phyloP scores from a whole-genome alignment of 2,113 vertebrate genomes.

The zebrafish (Danio rerio) region DNA sequence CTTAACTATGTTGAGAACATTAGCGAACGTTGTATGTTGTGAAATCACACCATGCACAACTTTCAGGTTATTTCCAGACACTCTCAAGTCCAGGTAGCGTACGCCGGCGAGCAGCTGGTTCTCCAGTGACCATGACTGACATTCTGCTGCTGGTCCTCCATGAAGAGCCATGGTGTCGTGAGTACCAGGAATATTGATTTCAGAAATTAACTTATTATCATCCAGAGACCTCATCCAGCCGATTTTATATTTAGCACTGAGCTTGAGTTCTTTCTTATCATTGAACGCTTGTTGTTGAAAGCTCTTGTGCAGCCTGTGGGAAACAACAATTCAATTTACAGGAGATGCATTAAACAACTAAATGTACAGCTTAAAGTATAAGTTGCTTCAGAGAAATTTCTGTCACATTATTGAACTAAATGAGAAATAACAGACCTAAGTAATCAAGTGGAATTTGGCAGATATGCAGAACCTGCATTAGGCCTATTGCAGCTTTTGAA shows the following conservation, averaged over 20 bases:
- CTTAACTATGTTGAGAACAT: slow-evolving; percentile 55
- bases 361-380: too few relatives aligned
- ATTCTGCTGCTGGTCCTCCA: too few relatives aligned
- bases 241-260: slow-evolving; percentile 55
- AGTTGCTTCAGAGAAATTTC: too few relatives aligned
- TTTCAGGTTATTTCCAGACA: slow-evolving; percentile 2
- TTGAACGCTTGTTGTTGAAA: slow-evolving; percentile 51
- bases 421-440: too few relatives aligned
- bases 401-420: too few relatives aligned
- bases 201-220: slow-evolving; percentile 66
- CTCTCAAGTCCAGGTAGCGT: too few relatives aligned
- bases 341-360: too few relatives aligned
- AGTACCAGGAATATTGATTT: slow-evolving; percentile 78
- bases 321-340: not conserved
- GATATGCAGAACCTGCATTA: too few relatives aligned
- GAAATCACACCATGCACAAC: slow-evolving; percentile 76
- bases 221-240: slow-evolving; percentile 77
- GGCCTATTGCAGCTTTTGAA: too few relatives aligned
- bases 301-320: not conserved
- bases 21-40: slow-evolving; percentile 61
- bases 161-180: slow-evolving; percentile 66
- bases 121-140: too few relatives aligned
- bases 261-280: slow-evolving; percentile 45
- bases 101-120: too few relatives aligned
- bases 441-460: too few relatives aligned